Percentiles rank a stretch among this genome's conserved stretches.
phyloP scores from a whole-genome alignment of 2,888 invertebrate genomes.

The Ecdyonurus torrentis region DNA sequence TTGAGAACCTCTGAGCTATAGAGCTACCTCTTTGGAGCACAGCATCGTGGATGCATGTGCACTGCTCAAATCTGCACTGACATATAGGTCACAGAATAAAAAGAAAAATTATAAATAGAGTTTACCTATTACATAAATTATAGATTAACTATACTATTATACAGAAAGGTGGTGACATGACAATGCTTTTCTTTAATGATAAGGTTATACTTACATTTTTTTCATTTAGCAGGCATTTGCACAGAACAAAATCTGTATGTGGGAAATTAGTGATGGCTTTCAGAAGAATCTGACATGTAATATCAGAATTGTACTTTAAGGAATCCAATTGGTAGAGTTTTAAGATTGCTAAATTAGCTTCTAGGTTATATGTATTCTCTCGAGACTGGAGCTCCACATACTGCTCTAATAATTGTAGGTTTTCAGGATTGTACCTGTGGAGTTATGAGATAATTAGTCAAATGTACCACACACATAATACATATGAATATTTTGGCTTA shows the following conservation, averaged over 20 bases:
- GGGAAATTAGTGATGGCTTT: conserved; percentile 95
- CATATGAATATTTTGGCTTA: not conserved
- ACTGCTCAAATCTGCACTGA: too few species aligned
- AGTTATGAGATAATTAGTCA: conserved; percentile 8
- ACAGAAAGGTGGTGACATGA: too few species aligned
- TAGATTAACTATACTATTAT: too few species aligned
- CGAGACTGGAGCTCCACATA: conserved; percentile 87
- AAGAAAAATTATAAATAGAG: too few species aligned
- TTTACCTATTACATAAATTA: too few species aligned
- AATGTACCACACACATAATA: conserved; percentile 9
- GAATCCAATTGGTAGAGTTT: conserved; percentile 97
- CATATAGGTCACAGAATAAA: too few species aligned
- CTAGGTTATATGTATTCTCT: conserved; percentile 90
- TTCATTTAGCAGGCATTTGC: conserved; percentile 87
- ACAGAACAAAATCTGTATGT: conserved; percentile 92
- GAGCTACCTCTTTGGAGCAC: too few species aligned
- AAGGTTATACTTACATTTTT: conserved; percentile 35
- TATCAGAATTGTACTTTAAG: conserved; percentile 60
- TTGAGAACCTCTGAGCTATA: too few species aligned
- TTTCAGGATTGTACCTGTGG: conserved; percentile 86
- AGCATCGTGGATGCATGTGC: too few species aligned
- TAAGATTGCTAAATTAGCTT: conserved; percentile 90
- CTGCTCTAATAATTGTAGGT: conserved; percentile 72
- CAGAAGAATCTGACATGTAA: conserved; percentile 77
- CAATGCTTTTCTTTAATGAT: too few species aligned